Conservation (phyloP, 2,888 invertebrate genomes). For the Archips crataeganus region DNA sequence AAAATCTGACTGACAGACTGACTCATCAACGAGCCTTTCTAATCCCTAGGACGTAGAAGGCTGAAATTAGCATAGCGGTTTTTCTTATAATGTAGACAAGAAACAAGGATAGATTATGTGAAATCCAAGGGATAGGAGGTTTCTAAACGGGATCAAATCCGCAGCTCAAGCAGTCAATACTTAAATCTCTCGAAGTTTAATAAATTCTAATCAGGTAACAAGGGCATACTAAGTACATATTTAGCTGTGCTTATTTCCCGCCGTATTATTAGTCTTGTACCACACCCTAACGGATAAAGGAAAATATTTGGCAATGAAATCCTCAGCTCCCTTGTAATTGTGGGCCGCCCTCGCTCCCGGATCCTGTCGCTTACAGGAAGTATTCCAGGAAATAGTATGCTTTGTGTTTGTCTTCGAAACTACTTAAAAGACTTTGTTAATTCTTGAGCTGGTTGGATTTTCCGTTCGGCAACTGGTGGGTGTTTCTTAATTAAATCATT, state of each 20-base stretch:
- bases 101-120: no score
- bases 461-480: slow-evolving; percentile 2
- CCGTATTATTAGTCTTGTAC: slow-evolving; percentile 44
- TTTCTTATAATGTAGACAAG: no score
- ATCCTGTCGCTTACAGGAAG: slow-evolving; percentile 45
- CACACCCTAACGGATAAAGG: slow-evolving; percentile 64
- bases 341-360: slow-evolving; percentile 55
- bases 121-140: no score
- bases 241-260: neutral
- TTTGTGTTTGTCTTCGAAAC: slow-evolving; percentile 21
- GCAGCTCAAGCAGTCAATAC: no score
- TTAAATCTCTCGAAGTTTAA: neutral
- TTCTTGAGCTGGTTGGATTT: neutral
- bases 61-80: no score
- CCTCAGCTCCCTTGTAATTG: slow-evolving; percentile 75
- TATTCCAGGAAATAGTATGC: slow-evolving; percentile 33
- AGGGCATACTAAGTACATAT: neutral
- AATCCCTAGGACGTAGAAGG: no score
- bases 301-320: slow-evolving; percentile 84
- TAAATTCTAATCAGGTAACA: neutral
- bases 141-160: no score
- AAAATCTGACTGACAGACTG: no score
- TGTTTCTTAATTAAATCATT: neutral
- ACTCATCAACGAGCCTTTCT: no score
- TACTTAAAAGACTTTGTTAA: slow-evolving; percentile 37